Conservation (phyloP, 2,888 invertebrate species). For the Anthoptus insignis region DNA sequence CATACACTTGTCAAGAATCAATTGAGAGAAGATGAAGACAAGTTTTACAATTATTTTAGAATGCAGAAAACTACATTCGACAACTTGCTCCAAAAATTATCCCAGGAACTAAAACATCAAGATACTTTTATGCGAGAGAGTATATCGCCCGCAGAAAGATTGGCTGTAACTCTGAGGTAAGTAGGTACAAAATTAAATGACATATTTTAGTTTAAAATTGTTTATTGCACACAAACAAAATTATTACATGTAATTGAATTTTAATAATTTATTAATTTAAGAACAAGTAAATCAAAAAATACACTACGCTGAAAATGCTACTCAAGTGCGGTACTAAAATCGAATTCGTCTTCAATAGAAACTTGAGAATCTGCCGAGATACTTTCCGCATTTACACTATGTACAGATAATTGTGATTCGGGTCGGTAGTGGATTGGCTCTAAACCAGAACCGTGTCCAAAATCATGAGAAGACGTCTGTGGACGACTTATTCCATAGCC, state of each 20-base stretch:
- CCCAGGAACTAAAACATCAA: constrained; percentile 46
- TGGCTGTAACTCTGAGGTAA: constrained; percentile 50
- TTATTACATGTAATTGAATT: too few relatives aligned
- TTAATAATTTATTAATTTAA: too few relatives aligned
- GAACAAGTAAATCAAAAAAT: too few relatives aligned
- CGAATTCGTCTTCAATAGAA: constrained; percentile 50
- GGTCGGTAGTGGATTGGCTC: constrained; percentile 49
- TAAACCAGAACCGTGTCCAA: constrained; percentile 50
- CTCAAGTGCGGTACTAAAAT: constrained; percentile 49
- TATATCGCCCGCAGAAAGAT: constrained; percentile 49
- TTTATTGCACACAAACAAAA: too few relatives aligned
- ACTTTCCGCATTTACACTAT: constrained; percentile 50
- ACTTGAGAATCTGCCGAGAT: constrained; percentile 45
- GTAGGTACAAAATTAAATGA: constrained; percentile 48
- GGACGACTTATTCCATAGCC: constrained; percentile 49
- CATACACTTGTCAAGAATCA: constrained; percentile 46
- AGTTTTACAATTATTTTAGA: constrained; percentile 46
- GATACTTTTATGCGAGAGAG: constrained; percentile 48
- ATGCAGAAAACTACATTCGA: constrained; percentile 45
- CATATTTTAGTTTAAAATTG: too few relatives aligned
- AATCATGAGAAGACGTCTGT: constrained; percentile 48
- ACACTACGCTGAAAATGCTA: constrained; percentile 49
- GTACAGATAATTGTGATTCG: constrained; percentile 49
- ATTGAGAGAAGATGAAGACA: constrained; percentile 44
- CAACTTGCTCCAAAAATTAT: constrained; percentile 44